A percentile compares a stretch with the other conserved stretches of the same genome.
These are phyloP conservation scores for Bombyx mandarina DNA, from an alignment of 1,140 invertebrate species.

Conservation along the genomic window DNA sequence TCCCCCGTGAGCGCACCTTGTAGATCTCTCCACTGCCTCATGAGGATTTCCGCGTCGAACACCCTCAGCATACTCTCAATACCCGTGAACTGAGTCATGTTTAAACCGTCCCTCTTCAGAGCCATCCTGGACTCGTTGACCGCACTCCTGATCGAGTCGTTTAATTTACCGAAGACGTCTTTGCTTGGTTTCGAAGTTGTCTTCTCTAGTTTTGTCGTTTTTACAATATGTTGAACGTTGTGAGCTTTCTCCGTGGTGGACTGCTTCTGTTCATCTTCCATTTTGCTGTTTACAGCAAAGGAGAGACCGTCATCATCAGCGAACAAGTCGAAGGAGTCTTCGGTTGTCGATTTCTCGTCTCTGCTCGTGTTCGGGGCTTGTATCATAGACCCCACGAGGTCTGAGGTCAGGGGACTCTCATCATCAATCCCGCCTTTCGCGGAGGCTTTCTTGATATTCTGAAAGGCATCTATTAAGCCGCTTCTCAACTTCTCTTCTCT, in stretches of 20 bases:
- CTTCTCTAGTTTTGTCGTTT: conserved; percentile 39
- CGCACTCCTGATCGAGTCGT: conserved; percentile 38
- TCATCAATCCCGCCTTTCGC: conserved; percentile 49
- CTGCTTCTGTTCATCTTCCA: conserved; percentile 27
- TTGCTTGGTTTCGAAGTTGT: conserved; percentile 38
- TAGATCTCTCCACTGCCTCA: conserved; percentile 58
- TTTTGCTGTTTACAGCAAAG: conserved; percentile 43
- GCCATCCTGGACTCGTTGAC: conserved; percentile 44
- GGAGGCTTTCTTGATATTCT: conserved; percentile 57
- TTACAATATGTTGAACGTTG: conserved; percentile 59
- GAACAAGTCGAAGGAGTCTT: conserved; percentile 53
- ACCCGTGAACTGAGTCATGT: conserved; percentile 45
- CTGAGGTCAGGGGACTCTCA: conserved; percentile 31
- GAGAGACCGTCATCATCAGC: conserved; percentile 54
- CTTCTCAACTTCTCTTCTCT: conserved; percentile 56
- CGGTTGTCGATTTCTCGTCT: conserved; percentile 25
- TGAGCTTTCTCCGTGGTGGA: conserved; percentile 52
- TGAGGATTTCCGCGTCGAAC: conserved; percentile 67
- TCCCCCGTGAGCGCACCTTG: conserved; percentile 38
- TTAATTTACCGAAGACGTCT: conserved; percentile 36
- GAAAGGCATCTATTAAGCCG: conserved; percentile 61
- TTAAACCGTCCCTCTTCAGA: conserved; percentile 21
- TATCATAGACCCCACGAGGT: conserved; percentile 44
- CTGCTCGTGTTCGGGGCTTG: conserved; percentile 19
- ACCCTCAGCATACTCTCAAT: conserved; percentile 71